These are phyloP conservation scores for Kryptopterus vitreolus DNA, from an alignment of 2,797 vertebrate species.

Conservation along the genomic window DNA sequence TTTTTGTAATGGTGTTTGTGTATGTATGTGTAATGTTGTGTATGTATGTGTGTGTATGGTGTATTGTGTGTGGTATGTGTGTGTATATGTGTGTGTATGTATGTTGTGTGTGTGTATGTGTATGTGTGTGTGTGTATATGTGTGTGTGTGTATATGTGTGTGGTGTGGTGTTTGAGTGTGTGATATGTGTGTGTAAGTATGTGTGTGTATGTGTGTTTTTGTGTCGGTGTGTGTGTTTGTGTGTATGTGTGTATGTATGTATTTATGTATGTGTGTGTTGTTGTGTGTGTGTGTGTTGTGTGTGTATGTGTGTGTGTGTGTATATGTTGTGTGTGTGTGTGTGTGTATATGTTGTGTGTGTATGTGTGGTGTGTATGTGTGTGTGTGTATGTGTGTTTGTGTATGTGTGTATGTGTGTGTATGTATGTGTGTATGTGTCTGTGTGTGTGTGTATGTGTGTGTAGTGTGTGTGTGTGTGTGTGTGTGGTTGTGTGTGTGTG, in stretches of 20 bases:
- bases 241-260: no score
- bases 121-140: conserved; percentile 33
- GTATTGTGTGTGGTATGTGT: not conserved
- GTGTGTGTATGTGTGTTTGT: not conserved
- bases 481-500: conserved; percentile 35
- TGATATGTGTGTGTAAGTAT: conserved; percentile 29
- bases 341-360: conserved; percentile 32
- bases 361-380: conserved; percentile 2
- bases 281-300: conserved; percentile 41
- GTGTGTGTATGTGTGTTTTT: not conserved
- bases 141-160: conserved; percentile 17
- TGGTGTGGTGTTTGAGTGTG: conserved; percentile 41
- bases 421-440: conserved; percentile 34
- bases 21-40: conserved; percentile 29
- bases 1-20: conserved; percentile 36
- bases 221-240: not conserved
- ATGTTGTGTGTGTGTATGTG: conserved; percentile 38
- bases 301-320: conserved; percentile 30
- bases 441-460: conserved; percentile 33
- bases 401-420: no score
- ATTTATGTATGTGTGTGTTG: no score
- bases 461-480: conserved; percentile 30
- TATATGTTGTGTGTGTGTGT: conserved; percentile 36
- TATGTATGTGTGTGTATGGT: conserved; percentile 1
- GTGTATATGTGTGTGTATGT: not conserved